A percentile compares a stretch with the other conserved stretches of the same genome.
These are phyloP conservation scores for Oreochromis tanganicae DNA, from an alignment of 2,113 vertebrate genomes.

Conservation along the genomic window DNA sequence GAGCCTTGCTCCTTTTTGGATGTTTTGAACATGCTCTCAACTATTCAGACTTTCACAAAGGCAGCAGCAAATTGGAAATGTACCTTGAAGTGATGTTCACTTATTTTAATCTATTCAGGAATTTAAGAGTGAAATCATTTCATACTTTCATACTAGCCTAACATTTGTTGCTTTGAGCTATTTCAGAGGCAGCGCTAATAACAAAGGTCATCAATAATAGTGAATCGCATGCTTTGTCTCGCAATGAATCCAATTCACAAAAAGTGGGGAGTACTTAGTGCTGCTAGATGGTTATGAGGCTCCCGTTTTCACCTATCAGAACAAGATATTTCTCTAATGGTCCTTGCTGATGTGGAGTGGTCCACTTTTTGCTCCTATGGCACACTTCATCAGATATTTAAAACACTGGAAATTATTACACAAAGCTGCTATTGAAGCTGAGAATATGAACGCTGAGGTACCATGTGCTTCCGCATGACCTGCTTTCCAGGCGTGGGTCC, in stretches of 20 bases:
- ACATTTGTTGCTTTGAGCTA: neutral
- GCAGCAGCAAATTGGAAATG: neutral
- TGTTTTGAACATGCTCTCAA: neutral
- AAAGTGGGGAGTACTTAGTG: neutral
- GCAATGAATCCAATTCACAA: neutral
- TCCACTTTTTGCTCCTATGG: constrained; percentile 4
- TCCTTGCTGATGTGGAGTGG: constrained; percentile 46
- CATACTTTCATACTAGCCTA: neutral
- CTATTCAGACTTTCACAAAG: neutral
- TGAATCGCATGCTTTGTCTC: neutral
- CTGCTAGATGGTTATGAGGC: constrained; percentile 7
- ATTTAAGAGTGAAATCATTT: neutral
- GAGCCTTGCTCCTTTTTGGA: neutral
- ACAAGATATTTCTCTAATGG: constrained; percentile 38
- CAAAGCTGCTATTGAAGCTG: neutral
- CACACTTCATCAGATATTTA: constrained; percentile 34
- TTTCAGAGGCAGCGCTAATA: neutral
- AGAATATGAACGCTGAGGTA: neutral
- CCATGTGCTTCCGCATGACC: neutral
- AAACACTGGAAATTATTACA: constrained; percentile 33
- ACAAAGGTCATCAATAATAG: neutral
- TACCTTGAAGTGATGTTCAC: neutral
- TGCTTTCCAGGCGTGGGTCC: neutral
- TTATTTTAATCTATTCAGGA: neutral
- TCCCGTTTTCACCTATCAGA: neutral